Evolutionary conservation across 2,113 vertebrate species (phyloP), one percentile per base, ranked within the genome.

Genomic region (Macaca fascicularis): DNA sequence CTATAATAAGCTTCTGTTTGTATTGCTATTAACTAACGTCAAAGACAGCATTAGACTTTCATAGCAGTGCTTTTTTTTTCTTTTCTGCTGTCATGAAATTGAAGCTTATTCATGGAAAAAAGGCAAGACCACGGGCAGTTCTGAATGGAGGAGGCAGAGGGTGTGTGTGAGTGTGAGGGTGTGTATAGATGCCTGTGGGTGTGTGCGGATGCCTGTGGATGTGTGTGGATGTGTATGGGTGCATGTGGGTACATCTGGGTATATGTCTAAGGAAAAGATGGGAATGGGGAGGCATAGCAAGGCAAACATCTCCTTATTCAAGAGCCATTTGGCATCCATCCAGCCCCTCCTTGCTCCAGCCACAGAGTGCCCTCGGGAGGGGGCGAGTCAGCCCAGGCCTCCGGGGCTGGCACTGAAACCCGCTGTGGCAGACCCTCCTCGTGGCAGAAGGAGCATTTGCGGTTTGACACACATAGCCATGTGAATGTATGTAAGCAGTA

Each of bases 381-480:
- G 2, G 27, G 9, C 4, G 45, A 64, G 48, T 16, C 17, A 11
- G 6, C 32, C 55, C 55, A 6, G 7, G 10, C 10, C 0, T 7
- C 19, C 32, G 30, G 2, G 17, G 14, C 27, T 76, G 32, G 43
- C 61, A 64, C 61, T 6, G 61, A 64, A 64, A 32, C 61, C 25
- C 1, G 10, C 59, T 6, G 61, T 30, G 30, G 27, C 61, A 64
- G 35, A 19, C 20, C 25, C n/a, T 50, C 69, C 57, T 78, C 38
- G 10, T 20, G 85, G 55, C 75, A 23, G 88, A 30, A 16, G 45
- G 14, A 40, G 40, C 1, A 0, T 17, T 30, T 50, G 82, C 55
- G 25, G 7, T 52, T 81, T 59, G 92, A 94, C 48, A 81, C 40
- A 16, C 0, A 3, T 10, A 25, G 69, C 90, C 85, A 12, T 25